Conservation (phyloP, 2,888 invertebrate species). For the Amphipoea lucens region DNA sequence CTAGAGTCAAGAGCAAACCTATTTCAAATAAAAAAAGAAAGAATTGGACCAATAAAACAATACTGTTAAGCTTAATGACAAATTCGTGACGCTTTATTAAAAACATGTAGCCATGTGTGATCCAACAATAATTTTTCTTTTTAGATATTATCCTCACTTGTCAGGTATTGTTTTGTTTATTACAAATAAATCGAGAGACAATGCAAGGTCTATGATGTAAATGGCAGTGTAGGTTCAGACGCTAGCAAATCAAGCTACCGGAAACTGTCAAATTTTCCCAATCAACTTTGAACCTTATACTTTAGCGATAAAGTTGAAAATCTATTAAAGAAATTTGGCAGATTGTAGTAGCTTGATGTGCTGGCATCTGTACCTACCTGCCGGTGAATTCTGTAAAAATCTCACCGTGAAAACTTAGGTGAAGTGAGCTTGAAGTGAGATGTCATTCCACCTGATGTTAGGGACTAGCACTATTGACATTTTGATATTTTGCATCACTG, state of each 20-base stretch:
- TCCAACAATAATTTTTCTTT: conserved; percentile 22
- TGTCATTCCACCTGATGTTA: background rate
- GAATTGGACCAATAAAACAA: conserved; percentile 45
- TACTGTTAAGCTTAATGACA: conserved; percentile 43
- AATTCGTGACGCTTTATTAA: conserved; percentile 48
- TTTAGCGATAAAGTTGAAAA: no score
- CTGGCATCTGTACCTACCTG: no score
- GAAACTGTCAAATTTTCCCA: no score
- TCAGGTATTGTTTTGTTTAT: background rate
- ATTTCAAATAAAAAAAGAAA: no score
- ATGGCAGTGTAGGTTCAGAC: background rate
- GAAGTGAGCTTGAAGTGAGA: background rate
- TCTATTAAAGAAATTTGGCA: no score
- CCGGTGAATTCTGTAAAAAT: background rate
- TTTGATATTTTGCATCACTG: no score
- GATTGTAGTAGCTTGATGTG: no score
- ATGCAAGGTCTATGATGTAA: background rate
- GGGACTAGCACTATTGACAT: background rate
- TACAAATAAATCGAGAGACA: background rate
- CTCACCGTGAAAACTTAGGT: background rate
- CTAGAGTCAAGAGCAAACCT: no score
- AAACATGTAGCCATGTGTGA: conserved; percentile 28
- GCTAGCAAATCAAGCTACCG: no score
- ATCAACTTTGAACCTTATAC: no score
- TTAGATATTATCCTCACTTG: background rate